Evolutionary conservation across 2,888 invertebrate genomes (phyloP).

Genomic region (Tanaodytes sp.): DNA sequence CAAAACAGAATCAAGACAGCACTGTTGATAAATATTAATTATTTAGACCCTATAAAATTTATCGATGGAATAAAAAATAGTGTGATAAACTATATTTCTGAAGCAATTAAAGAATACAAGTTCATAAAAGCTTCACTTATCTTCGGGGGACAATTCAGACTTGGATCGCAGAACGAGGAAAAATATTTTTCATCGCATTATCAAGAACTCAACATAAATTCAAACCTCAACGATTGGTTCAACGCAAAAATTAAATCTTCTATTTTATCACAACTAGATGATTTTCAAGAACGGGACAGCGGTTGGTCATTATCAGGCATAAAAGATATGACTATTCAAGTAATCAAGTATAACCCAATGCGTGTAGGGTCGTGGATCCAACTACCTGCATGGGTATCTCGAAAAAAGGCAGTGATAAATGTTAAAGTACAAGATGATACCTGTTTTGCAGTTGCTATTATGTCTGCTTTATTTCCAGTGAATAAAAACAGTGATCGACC

Average conservation of each 20-base stretch:
- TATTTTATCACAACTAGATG: slow-evolving; percentile 49
- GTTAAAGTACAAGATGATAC: slow-evolving; percentile 1
- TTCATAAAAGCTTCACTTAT: slow-evolving; percentile 1
- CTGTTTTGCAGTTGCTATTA: slow-evolving; percentile 17
- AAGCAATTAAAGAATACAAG: background rate
- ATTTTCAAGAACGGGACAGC: slow-evolving; percentile 59
- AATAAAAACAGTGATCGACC: background rate
- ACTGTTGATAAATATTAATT: background rate
- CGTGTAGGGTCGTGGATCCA: slow-evolving; percentile 48
- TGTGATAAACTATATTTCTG: background rate
- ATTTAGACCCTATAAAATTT: background rate
- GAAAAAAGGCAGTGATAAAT: slow-evolving; percentile 25
- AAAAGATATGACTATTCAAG: slow-evolving; percentile 45
- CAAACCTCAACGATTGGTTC: slow-evolving; percentile 34
- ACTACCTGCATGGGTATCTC: slow-evolving; percentile 44
- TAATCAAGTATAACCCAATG: slow-evolving; percentile 54
- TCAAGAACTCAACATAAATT: slow-evolving; percentile 1
- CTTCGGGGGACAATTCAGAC: background rate
- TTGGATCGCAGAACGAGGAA: background rate
- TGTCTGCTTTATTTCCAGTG: slow-evolving; percentile 9
- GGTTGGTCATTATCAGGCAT: slow-evolving; percentile 56
- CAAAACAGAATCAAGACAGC: background rate
- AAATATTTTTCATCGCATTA: background rate
- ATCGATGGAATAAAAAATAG: background rate
- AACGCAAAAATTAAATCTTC: slow-evolving; percentile 4